A percentile compares a stretch with the other conserved stretches of the same genome.
Conservation (phyloP, 1,140 invertebrate species). For the Bacillus rossius region DNA sequence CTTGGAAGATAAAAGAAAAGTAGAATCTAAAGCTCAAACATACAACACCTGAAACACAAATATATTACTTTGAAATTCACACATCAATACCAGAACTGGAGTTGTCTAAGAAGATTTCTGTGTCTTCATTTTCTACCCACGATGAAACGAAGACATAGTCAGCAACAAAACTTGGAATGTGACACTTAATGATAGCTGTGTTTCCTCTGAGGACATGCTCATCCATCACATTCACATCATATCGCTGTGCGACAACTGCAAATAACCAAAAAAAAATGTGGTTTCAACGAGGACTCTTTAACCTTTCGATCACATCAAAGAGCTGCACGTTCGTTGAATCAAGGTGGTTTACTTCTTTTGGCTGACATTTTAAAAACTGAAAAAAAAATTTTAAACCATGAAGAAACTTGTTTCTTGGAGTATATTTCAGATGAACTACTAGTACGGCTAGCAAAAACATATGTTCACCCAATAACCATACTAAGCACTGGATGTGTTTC, state of each 20-base stretch:
- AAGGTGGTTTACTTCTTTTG: background rate
- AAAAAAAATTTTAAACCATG: no score
- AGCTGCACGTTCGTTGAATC: background rate
- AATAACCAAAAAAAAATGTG: slow-evolving; percentile 23
- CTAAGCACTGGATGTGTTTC: no score
- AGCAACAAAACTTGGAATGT: slow-evolving; percentile 87
- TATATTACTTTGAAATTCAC: background rate
- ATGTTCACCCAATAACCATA: no score
- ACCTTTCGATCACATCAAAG: background rate
- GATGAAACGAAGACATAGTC: slow-evolving; percentile 80
- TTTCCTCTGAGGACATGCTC: slow-evolving; percentile 86
- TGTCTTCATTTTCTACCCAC: slow-evolving; percentile 73
- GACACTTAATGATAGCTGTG: slow-evolving; percentile 85
- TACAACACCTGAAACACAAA: slow-evolving; percentile 3
- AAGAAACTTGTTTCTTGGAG: no score
- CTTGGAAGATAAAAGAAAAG: background rate
- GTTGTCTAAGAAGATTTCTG: slow-evolving; percentile 56
- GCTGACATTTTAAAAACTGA: background rate
- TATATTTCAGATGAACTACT: no score
- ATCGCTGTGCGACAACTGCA: slow-evolving; percentile 83
- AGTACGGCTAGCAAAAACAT: no score
- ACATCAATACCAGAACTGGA: slow-evolving; percentile 56
- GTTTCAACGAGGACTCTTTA: background rate
- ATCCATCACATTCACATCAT: slow-evolving; percentile 85
- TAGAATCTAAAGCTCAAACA: background rate